A percentile compares a stretch with the other conserved stretches of the same genome.
Conservation (phyloP, 2,797 vertebrate genomes). For the Acanthiza pusilla region DNA sequence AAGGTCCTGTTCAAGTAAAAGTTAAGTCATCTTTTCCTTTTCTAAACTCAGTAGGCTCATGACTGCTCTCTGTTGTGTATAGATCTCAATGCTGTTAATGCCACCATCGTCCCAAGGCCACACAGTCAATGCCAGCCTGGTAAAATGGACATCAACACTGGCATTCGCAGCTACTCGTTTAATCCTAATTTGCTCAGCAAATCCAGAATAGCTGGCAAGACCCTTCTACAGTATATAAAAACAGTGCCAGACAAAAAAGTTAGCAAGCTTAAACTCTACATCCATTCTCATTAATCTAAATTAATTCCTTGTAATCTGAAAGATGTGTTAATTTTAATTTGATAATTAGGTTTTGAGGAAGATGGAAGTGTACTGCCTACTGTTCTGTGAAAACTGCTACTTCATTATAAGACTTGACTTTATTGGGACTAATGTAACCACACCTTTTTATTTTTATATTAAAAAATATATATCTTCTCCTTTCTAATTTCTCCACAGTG, state of each 20-base stretch:
- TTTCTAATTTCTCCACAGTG: background rate
- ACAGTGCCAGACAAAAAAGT: background rate
- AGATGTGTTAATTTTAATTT: background rate
- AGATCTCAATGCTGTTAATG: background rate
- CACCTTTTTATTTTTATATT: background rate
- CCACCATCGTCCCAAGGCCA: background rate
- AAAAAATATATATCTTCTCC: background rate
- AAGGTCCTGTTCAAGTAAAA: background rate
- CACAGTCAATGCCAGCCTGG: background rate
- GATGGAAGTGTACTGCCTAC: background rate
- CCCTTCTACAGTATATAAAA: background rate
- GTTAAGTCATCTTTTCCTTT: background rate
- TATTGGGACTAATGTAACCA: background rate
- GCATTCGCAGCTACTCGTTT: background rate
- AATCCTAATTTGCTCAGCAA: background rate
- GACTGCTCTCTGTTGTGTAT: background rate
- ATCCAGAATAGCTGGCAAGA: background rate
- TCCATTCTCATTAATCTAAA: background rate
- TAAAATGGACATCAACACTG: background rate
- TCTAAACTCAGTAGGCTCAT: background rate
- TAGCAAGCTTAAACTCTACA: background rate
- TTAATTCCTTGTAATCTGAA: background rate
- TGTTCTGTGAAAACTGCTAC: background rate
- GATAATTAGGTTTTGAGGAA: background rate
- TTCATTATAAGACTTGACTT: background rate